Percentiles rank a stretch among this genome's conserved stretches.
Evolutionary conservation across 1,140 invertebrate genomes (phyloP).

Genomic region (Caenorhabditis inopinata): DNA sequence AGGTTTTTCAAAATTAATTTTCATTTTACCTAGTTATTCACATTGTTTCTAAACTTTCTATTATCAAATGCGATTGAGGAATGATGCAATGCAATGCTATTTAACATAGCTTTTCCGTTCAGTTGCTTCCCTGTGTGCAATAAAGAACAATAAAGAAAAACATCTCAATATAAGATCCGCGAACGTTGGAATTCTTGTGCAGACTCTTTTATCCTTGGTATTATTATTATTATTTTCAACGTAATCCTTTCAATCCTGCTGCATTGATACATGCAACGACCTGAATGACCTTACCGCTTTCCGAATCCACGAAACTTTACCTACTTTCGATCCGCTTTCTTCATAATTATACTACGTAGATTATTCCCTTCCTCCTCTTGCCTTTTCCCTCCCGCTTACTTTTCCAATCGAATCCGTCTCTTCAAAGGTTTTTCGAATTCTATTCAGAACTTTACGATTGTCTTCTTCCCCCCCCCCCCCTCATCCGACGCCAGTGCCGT

Average conservation of each 20-base stretch:
- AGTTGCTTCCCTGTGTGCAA: too few relatives aligned
- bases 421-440: neutral
- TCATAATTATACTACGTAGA: constrained; percentile 1
- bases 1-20: too few relatives aligned
- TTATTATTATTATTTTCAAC: neutral
- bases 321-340: neutral
- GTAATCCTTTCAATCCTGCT: neutral
- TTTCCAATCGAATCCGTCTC: neutral
- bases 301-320: neutral
- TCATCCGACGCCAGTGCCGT: neutral
- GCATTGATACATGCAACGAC: neutral
- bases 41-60: too few relatives aligned
- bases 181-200: too few relatives aligned
- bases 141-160: too few relatives aligned
- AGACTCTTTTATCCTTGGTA: neutral
- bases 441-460: constrained; percentile 24
- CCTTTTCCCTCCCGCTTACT: neutral
- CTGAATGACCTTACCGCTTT: neutral
- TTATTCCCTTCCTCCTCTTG: neutral
- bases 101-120: too few relatives aligned
- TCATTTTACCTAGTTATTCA: too few relatives aligned
- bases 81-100: too few relatives aligned
- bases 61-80: too few relatives aligned
- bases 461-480: too few relatives aligned
- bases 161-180: too few relatives aligned